Percentiles rank a stretch among this genome's conserved stretches.
Evolutionary conservation across 2,797 vertebrate species (phyloP).

Genomic region (Macropodus opercularis): DNA sequence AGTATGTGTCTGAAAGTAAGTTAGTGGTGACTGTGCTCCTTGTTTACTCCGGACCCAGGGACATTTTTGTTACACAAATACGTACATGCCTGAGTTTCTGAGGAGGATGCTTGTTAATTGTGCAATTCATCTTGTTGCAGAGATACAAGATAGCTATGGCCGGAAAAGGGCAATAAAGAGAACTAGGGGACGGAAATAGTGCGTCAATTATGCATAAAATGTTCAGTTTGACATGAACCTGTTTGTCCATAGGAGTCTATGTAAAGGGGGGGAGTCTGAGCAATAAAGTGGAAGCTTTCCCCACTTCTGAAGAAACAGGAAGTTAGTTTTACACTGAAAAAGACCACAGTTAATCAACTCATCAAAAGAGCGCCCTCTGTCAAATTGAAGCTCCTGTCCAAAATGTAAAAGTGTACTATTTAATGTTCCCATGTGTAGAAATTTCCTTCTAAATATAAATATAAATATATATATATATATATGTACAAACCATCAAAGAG

Average conservation of each 20-base stretch:
- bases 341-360: conserved; percentile 35
- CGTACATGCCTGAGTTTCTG: conserved; percentile 40
- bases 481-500: conserved; percentile 53
- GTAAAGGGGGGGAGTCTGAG: conserved; percentile 25
- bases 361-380: conserved; percentile 60
- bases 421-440: conserved; percentile 64
- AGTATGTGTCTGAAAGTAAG: conserved; percentile 74
- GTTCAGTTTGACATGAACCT: conserved; percentile 22
- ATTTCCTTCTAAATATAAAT: conserved; percentile 55
- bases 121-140: conserved; percentile 48
- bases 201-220: conserved; percentile 25
- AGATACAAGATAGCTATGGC: conserved; percentile 26
- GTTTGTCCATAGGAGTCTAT: conserved; percentile 37
- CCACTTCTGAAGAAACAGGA: conserved; percentile 24
- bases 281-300: conserved; percentile 45
- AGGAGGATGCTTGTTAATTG: conserved; percentile 47
- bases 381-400: conserved; percentile 61
- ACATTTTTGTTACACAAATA: conserved; percentile 30
- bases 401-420: conserved; percentile 66
- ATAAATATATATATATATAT: conserved; percentile 24
- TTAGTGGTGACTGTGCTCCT: conserved; percentile 72
- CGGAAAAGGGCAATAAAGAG: conserved; percentile 36
- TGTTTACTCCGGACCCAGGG: conserved; percentile 65
- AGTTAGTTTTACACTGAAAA: conserved; percentile 31
- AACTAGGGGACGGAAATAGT: conserved; percentile 28